Conservation (phyloP, 2,888 invertebrate species). For the Amphiduros pacificus region DNA sequence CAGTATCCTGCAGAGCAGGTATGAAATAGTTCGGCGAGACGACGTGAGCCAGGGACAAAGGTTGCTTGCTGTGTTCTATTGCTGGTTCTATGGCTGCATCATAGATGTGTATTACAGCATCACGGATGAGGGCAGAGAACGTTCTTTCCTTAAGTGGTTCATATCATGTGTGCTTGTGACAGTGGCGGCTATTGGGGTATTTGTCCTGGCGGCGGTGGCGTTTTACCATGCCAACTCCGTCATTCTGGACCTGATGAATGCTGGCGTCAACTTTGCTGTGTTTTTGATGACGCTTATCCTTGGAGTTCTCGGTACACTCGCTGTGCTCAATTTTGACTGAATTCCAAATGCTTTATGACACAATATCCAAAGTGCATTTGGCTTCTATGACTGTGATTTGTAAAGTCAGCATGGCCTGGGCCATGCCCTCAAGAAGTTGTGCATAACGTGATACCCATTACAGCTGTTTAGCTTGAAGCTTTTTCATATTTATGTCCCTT, state of each 20-base stretch:
- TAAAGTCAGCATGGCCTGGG: too few relatives aligned
- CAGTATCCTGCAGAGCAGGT: background rate
- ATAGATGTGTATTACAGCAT: slow-evolving; percentile 8
- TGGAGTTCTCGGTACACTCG: background rate
- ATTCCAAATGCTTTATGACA: too few relatives aligned
- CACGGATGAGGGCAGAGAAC: slow-evolving; percentile 4
- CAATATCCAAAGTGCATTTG: too few relatives aligned
- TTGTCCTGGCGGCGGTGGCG: background rate
- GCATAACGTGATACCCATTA: too few relatives aligned
- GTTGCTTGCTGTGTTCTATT: slow-evolving; percentile 3
- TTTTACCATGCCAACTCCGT: slow-evolving; percentile 3
- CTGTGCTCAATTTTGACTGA: slow-evolving; percentile 11
- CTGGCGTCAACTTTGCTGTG: too few relatives aligned
- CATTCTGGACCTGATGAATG: background rate
- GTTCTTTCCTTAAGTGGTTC: slow-evolving; percentile 8
- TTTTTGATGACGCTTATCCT: background rate
- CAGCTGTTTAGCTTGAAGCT: too few relatives aligned
- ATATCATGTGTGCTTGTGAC: slow-evolving; percentile 1
- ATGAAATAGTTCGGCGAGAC: background rate
- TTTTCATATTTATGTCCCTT: too few relatives aligned
- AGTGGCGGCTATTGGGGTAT: background rate
- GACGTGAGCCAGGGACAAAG: background rate
- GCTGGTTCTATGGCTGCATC: slow-evolving; percentile 13
- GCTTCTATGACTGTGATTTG: too few relatives aligned
- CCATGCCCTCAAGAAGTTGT: too few relatives aligned